Conservation (phyloP, 23 tunicate species). For the Halocynthia roretzi region DNA sequence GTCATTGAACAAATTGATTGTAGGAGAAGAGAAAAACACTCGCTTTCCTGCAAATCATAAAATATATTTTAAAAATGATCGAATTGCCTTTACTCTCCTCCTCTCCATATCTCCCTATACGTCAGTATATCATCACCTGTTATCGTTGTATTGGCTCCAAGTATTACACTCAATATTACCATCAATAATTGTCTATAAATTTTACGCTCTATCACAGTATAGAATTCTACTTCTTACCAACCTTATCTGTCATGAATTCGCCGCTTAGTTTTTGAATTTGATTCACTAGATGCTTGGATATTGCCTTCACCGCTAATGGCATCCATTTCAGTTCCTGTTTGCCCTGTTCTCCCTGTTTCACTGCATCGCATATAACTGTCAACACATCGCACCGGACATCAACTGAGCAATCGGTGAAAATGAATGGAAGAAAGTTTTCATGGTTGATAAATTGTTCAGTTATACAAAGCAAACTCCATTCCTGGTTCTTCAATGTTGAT, state of each 20-base stretch:
- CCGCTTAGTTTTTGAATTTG: no score
- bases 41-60: neutral
- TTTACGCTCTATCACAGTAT: no score
- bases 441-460: neutral
- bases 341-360: neutral
- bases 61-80: neutral
- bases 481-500: neutral
- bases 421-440: conserved; percentile 5
- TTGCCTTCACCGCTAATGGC: no score
- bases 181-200: no score
- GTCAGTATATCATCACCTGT: no score
- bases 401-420: neutral
- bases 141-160: no score
- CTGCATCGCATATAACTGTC: neutral
- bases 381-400: neutral
- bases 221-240: no score
- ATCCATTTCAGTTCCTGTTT: no score
- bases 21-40: neutral
- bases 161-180: no score
- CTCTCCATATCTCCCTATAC: no score
- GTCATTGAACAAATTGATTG: conserved; percentile 14
- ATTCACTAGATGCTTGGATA: no score
- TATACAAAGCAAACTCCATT: neutral
- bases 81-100: neutral
- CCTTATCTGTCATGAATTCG: no score